These are phyloP conservation scores for Drosophila borborema DNA, from an alignment of 2,888 invertebrate genomes.

Conservation along the genomic window DNA sequence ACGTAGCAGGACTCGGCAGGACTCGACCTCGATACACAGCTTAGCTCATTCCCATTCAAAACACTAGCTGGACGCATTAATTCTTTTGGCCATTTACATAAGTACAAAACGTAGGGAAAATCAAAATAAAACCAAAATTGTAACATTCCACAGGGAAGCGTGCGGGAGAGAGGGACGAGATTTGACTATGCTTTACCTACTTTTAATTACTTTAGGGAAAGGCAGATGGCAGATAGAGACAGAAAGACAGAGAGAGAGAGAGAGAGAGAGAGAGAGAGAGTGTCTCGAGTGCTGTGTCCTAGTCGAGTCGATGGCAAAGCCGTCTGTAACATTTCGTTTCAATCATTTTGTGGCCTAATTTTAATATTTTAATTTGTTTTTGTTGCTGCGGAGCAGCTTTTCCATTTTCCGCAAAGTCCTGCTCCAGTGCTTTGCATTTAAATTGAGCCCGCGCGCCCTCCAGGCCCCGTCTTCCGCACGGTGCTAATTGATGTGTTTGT, in stretches of 20 bases:
- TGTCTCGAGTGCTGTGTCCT: slow-evolving; percentile 6
- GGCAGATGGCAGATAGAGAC: slow-evolving; percentile 30
- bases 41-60: slow-evolving; percentile 67
- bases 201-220: slow-evolving; percentile 82
- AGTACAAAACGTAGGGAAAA: slow-evolving; percentile 38
- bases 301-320: slow-evolving; percentile 44
- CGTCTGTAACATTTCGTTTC: slow-evolving; percentile 70
- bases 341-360: slow-evolving; percentile 81
- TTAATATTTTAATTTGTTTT: slow-evolving; percentile 81
- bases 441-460: slow-evolving; percentile 42
- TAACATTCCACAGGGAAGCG: not conserved
- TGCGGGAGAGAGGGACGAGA: not conserved
- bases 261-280: not conserved
- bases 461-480: slow-evolving; percentile 9
- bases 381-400: slow-evolving; percentile 36
- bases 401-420: slow-evolving; percentile 49
- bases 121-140: slow-evolving; percentile 49
- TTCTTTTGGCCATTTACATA: slow-evolving; percentile 69
- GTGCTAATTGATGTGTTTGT: slow-evolving; percentile 82
- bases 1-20: not conserved
- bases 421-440: slow-evolving; percentile 71
- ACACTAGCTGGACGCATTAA: slow-evolving; percentile 67
- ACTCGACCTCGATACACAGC: slow-evolving; percentile 16
- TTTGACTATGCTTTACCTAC: slow-evolving; percentile 62
- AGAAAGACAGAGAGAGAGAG: too few relatives aligned